Evolutionary conservation across 2,797 vertebrate genomes (phyloP).

Genomic region (Manis pentadactyla): DNA sequence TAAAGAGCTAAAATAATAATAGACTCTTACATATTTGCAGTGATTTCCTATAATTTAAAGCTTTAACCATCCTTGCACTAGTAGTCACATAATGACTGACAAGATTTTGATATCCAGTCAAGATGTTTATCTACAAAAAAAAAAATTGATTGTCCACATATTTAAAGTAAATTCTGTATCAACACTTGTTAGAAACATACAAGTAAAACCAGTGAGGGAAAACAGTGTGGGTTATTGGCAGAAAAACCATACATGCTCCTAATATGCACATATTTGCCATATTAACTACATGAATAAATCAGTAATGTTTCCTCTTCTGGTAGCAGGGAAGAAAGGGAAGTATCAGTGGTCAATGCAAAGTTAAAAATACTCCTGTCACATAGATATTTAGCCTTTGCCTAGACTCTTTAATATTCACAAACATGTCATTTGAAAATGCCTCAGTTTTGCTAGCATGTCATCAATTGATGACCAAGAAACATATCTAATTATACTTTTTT

Average conservation of each 20-base stretch:
- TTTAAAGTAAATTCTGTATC: constrained; percentile 3
- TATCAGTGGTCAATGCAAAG: constrained; percentile 74
- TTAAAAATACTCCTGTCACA: constrained; percentile 77
- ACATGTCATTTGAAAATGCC: constrained; percentile 85
- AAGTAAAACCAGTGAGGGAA: constrained; percentile 3
- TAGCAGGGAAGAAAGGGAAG: constrained; percentile 75
- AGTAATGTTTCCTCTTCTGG: constrained; percentile 74
- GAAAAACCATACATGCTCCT: background rate
- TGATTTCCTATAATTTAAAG: background rate
- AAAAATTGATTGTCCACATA: background rate
- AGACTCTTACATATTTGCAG: background rate
- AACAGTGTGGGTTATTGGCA: background rate
- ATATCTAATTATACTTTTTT: constrained; percentile 76
- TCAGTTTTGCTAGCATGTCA: constrained; percentile 83
- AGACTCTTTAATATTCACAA: constrained; percentile 84
- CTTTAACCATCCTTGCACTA: background rate
- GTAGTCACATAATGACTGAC: background rate
- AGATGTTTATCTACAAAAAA: constrained; percentile 23
- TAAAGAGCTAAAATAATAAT: background rate
- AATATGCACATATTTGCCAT: constrained; percentile 71
- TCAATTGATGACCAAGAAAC: constrained; percentile 81
- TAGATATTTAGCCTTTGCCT: constrained; percentile 82
- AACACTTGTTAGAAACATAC: background rate
- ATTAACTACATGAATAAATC: constrained; percentile 68
- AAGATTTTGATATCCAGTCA: background rate